Base-by-base conservation (phyloP, 2,797 vertebrate species). In the Clarias fuscus region DNA sequence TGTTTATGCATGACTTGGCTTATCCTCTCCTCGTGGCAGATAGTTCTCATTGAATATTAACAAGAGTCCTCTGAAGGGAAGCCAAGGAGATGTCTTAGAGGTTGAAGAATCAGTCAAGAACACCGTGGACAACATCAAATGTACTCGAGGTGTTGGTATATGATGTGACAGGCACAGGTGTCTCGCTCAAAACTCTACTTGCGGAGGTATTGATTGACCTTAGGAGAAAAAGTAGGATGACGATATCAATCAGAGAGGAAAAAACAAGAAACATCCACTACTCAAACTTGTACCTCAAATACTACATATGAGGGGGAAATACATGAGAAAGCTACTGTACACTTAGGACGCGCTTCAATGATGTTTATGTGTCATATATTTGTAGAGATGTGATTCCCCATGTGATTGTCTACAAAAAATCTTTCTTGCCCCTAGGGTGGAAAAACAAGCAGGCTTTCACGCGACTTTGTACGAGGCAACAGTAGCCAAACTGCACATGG, bases 1-100 rank as follows among this genome's bases (percentile, higher is more conserved):
- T 90, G 89, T 92, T 91, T 89, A 89, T 91, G 88, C 79, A 67
- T 85, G 89, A 88, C 71, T 89, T 83, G 72, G 70, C 89, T 84
- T 88, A 85, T 83, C 85, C 84, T 83, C 78, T 76, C 40, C 61
- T 43, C 78, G 62, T 85, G 80, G 83, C 79, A 85, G 71, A 83
- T 56, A 83, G 68, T 88, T 83, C 84, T 85, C 76, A 85, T 83
- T 88, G 68, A 89, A 86, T 89, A 80, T 85, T 89, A 86, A 88
- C 83, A 70, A 61, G 75, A 67, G 17, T 58, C 73, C 75, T 84
- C 86, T 85, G 80, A 88, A 84, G 43, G 33, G n/a, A 79, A 61
- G 76, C 85, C 85, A 88, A 84, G 67, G 53, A 80, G 83, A 88
- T 77, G 68, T 68, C 58, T 67, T 72, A 67, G 62, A 86, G 71